Percentiles rank a stretch among this genome's conserved stretches.
These are phyloP conservation scores for Philypnodon macrostomus DNA, from an alignment of 2,797 vertebrate genomes.

Conservation along the genomic window DNA sequence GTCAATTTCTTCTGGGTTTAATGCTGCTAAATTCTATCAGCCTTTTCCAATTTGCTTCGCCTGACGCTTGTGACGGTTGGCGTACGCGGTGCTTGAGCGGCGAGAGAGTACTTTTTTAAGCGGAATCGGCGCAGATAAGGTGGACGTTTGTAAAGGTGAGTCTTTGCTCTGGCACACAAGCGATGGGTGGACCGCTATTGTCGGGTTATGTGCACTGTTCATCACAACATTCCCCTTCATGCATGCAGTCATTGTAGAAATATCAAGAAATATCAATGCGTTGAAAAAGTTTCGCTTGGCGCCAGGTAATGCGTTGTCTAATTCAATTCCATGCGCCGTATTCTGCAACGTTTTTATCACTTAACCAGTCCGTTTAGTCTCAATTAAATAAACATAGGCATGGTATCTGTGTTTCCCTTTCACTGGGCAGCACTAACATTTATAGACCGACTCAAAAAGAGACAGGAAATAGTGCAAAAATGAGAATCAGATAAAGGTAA, in stretches of 20 bases:
- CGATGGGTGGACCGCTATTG: background rate
- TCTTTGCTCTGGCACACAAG: background rate
- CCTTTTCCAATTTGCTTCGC: background rate
- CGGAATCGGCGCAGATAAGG: conserved; percentile 36
- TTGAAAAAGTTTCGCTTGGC: conserved; percentile 50
- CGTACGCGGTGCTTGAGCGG: conserved; percentile 6
- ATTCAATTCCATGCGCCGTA: conserved; percentile 5
- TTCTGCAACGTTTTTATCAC: background rate
- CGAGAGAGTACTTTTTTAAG: conserved; percentile 12
- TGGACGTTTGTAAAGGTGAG: conserved; percentile 65
- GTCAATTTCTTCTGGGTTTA: conserved; percentile 17
- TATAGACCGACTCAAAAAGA: conserved; percentile 17
- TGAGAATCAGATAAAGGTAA: conserved; percentile 51
- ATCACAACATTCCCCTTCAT: no score
- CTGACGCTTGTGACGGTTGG: background rate
- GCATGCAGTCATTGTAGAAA: no score
- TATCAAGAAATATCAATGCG: conserved; percentile 2
- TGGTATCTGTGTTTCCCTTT: background rate
- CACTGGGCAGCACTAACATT: background rate
- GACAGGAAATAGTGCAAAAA: conserved; percentile 47
- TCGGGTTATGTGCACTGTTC: no score
- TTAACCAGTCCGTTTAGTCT: background rate
- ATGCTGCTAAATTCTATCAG: conserved; percentile 2
- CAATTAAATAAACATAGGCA: conserved; percentile 3
- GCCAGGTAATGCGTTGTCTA: conserved; percentile 1